These are phyloP conservation scores for Agapornis roseicollis DNA, from an alignment of 2,113 vertebrate species.

Conservation along the genomic window DNA sequence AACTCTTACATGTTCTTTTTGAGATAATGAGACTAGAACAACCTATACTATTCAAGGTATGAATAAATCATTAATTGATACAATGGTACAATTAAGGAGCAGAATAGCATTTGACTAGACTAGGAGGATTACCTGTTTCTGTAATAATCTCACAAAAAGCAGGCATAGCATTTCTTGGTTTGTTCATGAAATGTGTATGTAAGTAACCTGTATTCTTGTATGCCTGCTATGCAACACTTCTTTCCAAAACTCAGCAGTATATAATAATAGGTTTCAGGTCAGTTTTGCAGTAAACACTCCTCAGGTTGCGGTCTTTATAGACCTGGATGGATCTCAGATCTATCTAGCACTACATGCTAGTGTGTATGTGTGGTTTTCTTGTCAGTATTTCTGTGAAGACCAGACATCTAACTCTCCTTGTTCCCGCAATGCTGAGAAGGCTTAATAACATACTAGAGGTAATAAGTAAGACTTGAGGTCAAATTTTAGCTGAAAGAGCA, in stretches of 20 bases:
- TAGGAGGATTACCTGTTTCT: not conserved
- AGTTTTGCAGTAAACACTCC: not conserved
- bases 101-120: not conserved
- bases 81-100: not conserved
- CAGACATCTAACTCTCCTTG: accelerated
- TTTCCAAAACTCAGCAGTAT: not conserved
- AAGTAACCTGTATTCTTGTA: not conserved
- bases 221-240: not conserved
- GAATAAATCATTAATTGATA: not conserved
- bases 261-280: not conserved
- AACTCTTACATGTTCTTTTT: not conserved
- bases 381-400: not conserved
- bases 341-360: not conserved
- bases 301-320: not conserved
- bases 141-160: not conserved
- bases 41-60: not conserved
- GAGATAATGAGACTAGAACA: not conserved
- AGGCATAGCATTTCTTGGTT: not conserved
- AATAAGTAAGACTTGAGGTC: not conserved
- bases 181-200: not conserved
- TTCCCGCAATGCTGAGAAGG: not conserved
- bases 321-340: not conserved
- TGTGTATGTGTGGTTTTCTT: not conserved
- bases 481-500: not conserved
- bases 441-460: not conserved